Conservation (phyloP, 2,113 vertebrate genomes). For the Hippocampus mohnikei region DNA sequence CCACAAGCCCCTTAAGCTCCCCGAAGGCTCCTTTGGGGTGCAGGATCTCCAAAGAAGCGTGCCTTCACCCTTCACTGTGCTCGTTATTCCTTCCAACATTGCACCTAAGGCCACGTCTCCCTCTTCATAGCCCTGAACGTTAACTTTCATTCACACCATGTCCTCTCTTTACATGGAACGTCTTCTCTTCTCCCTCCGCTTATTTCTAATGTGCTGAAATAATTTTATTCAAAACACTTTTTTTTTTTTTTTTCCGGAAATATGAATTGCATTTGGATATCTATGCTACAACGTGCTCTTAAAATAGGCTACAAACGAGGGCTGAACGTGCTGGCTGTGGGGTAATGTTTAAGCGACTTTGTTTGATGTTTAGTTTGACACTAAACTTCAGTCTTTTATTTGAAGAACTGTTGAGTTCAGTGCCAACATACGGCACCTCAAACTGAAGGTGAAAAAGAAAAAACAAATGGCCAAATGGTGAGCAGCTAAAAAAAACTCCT, state of each 20-base stretch:
- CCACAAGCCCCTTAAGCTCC: constrained; percentile 60
- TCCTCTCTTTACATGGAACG: constrained; percentile 3
- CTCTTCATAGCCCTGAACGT: constrained; percentile 52
- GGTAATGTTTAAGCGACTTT: background rate
- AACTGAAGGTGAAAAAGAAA: background rate
- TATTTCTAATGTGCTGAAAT: background rate
- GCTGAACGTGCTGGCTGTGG: background rate
- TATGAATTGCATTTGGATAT: background rate
- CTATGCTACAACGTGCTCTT: background rate
- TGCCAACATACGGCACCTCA: background rate
- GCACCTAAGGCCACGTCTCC: constrained; percentile 59
- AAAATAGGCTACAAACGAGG: background rate
- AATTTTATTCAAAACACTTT: background rate
- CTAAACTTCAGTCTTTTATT: background rate
- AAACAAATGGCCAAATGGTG: too few species aligned
- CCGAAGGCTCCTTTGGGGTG: constrained; percentile 60
- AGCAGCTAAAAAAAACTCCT: too few species aligned
- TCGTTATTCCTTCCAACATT: constrained; percentile 64
- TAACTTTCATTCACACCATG: constrained; percentile 57
- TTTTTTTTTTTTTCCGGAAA: background rate
- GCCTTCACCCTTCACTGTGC: constrained; percentile 67
- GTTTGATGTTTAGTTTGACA: background rate
- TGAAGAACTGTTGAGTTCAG: background rate
- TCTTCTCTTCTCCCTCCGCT: background rate
- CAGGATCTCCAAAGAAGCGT: constrained; percentile 65